Conservation (phyloP, 2,113 vertebrate genomes). For the Urocitellus parryii region DNA sequence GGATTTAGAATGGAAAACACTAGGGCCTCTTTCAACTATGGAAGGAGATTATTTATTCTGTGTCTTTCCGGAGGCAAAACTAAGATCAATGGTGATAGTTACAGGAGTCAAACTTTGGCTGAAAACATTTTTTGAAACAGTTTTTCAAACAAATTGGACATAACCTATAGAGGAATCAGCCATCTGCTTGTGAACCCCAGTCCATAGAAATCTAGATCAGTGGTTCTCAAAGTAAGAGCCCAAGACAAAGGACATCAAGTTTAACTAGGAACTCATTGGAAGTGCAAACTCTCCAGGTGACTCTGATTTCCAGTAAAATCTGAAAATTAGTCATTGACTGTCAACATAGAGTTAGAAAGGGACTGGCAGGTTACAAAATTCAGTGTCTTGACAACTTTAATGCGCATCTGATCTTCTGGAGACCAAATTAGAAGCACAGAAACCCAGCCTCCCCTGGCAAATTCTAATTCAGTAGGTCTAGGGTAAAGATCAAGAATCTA, state of each 20-base stretch:
- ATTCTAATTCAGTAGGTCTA: conserved; percentile 37
- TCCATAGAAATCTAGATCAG: conserved; percentile 23
- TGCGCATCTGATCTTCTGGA: neutral
- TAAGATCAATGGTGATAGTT: conserved; percentile 64
- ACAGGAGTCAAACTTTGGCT: conserved; percentile 38
- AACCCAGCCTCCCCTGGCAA: neutral
- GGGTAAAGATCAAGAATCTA: conserved; percentile 19
- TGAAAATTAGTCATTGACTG: neutral
- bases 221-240: neutral
- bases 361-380: conserved; percentile 18
- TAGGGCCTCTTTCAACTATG: conserved; percentile 37
- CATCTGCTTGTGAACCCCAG: neutral
- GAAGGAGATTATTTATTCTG: conserved; percentile 58
- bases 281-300: neutral
- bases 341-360: neutral
- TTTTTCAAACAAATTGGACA: conserved; percentile 46
- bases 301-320: conserved; percentile 42
- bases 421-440: conserved; percentile 19
- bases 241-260: neutral
- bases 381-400: neutral
- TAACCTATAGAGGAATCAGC: neutral
- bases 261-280: neutral
- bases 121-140: conserved; percentile 43
- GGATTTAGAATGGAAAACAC: conserved; percentile 50
- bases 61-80: conserved; percentile 68